Evolutionary conservation across 2,113 vertebrate genomes (phyloP), one percentile per base, ranked within the genome.

Genomic region (Microcebus griseorufus): DNA sequence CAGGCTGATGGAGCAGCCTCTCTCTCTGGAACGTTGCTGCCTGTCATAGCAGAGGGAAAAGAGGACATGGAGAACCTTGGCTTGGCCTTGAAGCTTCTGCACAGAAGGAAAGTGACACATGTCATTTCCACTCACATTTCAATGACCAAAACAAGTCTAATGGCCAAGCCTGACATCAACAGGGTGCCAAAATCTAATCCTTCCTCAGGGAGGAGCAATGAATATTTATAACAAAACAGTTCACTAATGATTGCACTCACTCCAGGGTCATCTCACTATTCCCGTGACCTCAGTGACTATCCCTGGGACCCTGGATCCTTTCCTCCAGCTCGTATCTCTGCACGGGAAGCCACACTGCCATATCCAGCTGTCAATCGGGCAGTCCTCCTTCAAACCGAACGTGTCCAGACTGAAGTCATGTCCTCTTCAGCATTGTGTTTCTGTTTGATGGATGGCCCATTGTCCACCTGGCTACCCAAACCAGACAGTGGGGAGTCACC

Each of bases 271-370:
- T 79, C 48, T 94, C 69, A 25, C 11, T 7, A 6, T 13, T 72
- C 39, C 55, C 13, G 0, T 1, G 39, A 58, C 34, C 45, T 65
- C 53, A 34, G 45, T 45, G 2, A 51, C 55, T 82, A 48, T 42
- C 25, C 23, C 2, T 8, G 1, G 7, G n/a, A 55, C 23, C 48
- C 67, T 5, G n/a, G 48, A 32, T 32, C 39, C 5, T 0, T 1
- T 55, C 48, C 32, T 18, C 37, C 32, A 42, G 18, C 51, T 88
- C 90, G 2, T 37, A 25, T 73, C 20, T 81, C 73, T 72, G 29
- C 11, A 13, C 39, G 0, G n/a, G 90, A 48, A 93, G n/a, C 65
- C 72, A 53, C 17, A 23, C 23, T 55, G 39, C 37, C 37, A 27
- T 42, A 17, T 7, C 34, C 34, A 39, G 42, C 82, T 91, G 42